phyloP scores from a whole-genome alignment of 2,888 invertebrate genomes.

The Hirtodrosophila alboralis region DNA sequence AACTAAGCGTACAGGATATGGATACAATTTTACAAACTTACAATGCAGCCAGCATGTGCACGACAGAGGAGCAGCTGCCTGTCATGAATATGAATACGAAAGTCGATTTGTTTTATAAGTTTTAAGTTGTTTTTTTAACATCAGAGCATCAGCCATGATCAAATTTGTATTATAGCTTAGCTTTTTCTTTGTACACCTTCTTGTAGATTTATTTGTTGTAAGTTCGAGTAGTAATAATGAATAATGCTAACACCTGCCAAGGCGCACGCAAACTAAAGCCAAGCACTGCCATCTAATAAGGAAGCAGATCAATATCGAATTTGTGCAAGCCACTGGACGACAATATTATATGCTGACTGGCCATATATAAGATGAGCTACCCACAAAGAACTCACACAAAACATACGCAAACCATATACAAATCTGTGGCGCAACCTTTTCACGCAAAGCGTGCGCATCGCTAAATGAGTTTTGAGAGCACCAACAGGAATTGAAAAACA shows the following conservation, averaged over 20 bases:
- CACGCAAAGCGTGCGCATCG: conserved; percentile 46
- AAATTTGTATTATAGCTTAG: conserved; percentile 64
- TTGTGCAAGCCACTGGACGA: conserved; percentile 53
- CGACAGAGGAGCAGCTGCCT: conserved; percentile 37
- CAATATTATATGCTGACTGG: conserved; percentile 53
- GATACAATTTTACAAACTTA: conserved; percentile 64
- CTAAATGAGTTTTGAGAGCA: conserved; percentile 28
- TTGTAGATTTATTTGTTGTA: conserved; percentile 38
- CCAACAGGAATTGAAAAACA: conserved; percentile 5
- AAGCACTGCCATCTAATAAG: conserved; percentile 23
- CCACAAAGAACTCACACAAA: conserved; percentile 10
- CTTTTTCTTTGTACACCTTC: conserved; percentile 34
- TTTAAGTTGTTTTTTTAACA: conserved; percentile 67
- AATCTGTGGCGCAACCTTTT: conserved; percentile 40
- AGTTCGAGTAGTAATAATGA: conserved; percentile 27
- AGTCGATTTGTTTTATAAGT: conserved; percentile 69
- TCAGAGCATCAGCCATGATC: conserved; percentile 54
- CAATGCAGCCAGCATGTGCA: conserved; percentile 40
- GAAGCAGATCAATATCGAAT: conserved; percentile 10
- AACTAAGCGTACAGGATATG: conserved; percentile 72
- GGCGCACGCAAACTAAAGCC: conserved; percentile 17
- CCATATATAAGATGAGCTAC: conserved; percentile 52
- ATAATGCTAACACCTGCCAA: conserved; percentile 30
- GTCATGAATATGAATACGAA: conserved; percentile 37
- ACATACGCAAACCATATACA: conserved; percentile 5